Evolutionary conservation across 2,797 vertebrate species (phyloP), one percentile per base, ranked within the genome.

Genomic region (Parauchenoglanis ngamensis): DNA sequence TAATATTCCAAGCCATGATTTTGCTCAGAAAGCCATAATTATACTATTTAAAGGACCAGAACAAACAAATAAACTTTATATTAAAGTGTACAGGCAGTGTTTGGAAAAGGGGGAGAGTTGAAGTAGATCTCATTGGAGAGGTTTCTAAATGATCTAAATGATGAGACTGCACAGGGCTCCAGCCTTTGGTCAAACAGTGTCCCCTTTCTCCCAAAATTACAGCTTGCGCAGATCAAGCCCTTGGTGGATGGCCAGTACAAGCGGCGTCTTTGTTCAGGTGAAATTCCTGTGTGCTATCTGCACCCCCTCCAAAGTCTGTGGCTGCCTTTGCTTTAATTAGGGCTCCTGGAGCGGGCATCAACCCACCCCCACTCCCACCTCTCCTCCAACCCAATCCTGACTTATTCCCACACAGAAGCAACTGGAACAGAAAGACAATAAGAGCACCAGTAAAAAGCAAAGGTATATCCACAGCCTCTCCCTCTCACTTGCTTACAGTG

Each of bases 231-330:
- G 87, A 90, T 89, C 90, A 89, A 87, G 87, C 86, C 85, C 72
- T 85, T 86, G 85, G 88, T 90, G 85, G 78, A 85, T 28, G 40
- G 85, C 83, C 88, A 89, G 83, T 76, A 91, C 91, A 91, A 91
- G 81, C 76, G 57, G 83, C 7, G 73, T 86, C 90, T 92, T 91
- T 91, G 91, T 92, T 90, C 89, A 91, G 88, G 90, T 90, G 83
- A 90, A 91, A 89, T 91, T 87, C 91, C 86, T 90, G 13, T 12
- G 63, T 59, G 57, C 82, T 83, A 87, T 90, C 85, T 82, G 87
- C 76, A 59, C 76, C 79, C 68, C 85, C 65, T 75, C 75, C 61
- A 35, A 15, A 35, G 59, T 86, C 81, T 52, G 83, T 67, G 78
- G 67, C 87, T 52, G 86, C 56, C 78, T 88, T 79, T 79, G 84